Conservation (phyloP, 2,888 invertebrate genomes). For the Abrostola tripartita region DNA sequence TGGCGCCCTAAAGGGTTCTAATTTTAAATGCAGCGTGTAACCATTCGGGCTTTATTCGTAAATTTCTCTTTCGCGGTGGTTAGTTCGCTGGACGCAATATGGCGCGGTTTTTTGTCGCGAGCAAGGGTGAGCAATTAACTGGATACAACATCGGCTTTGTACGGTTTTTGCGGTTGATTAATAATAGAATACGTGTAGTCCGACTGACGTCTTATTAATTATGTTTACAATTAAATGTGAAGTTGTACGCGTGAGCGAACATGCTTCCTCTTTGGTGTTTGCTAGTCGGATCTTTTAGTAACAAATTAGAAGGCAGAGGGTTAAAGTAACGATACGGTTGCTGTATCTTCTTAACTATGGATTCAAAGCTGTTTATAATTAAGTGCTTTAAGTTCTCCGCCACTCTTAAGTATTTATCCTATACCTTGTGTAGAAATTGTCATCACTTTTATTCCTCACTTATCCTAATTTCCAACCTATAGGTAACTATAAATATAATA, state of each 20-base stretch:
- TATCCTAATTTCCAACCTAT: too few relatives aligned
- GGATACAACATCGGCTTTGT: slow-evolving; percentile 77
- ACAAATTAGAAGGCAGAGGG: too few relatives aligned
- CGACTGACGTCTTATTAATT: slow-evolving; percentile 39
- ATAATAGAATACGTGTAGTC: slow-evolving; percentile 68
- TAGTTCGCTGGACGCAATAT: slow-evolving; percentile 87
- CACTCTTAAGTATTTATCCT: too few relatives aligned
- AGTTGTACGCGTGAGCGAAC: slow-evolving; percentile 10
- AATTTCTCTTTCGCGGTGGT: slow-evolving; percentile 88
- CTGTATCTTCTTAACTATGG: too few relatives aligned
- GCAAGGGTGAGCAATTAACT: slow-evolving; percentile 85
- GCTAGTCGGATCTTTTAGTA: background rate
- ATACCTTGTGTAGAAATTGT: too few relatives aligned
- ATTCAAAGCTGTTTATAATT: too few relatives aligned
- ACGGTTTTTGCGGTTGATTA: slow-evolving; percentile 79
- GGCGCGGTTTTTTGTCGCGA: slow-evolving; percentile 77
- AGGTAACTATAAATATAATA: background rate
- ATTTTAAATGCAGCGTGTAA: slow-evolving; percentile 88
- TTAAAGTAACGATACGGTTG: too few relatives aligned
- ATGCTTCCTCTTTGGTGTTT: background rate
- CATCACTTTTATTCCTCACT: too few relatives aligned
- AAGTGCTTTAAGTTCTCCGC: too few relatives aligned
- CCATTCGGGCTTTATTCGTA: slow-evolving; percentile 84
- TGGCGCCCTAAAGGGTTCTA: slow-evolving; percentile 89
- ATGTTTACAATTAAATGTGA: slow-evolving; percentile 22